Evolutionary conservation across 2,113 vertebrate species (phyloP).

Genomic region (Amblyornis subalaris): DNA sequence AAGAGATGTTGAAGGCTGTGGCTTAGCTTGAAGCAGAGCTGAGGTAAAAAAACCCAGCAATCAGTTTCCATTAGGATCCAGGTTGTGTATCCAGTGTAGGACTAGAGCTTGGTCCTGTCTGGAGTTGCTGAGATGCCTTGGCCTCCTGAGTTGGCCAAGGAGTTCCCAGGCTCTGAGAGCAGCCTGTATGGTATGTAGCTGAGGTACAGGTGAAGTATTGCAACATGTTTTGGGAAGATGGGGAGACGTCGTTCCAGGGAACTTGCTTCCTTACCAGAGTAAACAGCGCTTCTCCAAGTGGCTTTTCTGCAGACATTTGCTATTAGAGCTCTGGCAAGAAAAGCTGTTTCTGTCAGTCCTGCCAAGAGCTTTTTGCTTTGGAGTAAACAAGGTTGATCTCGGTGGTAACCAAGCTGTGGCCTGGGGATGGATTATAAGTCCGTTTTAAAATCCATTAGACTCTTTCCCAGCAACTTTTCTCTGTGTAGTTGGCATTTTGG

Average conservation of each 20-base stretch:
- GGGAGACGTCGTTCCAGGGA: constrained; percentile 36
- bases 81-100: not conserved
- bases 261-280: constrained; percentile 27
- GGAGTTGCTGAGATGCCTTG: not conserved
- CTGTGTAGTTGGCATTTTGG: not conserved
- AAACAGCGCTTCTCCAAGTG: not conserved
- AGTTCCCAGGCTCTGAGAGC: not conserved
- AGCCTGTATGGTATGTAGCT: not conserved
- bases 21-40: not conserved
- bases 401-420: not conserved
- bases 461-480: not conserved
- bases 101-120: not conserved
- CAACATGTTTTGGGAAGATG: constrained; percentile 15
- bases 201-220: constrained; percentile 13
- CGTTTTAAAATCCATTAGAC: not conserved
- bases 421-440: not conserved
- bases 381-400: constrained; percentile 41
- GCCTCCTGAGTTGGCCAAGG: not conserved
- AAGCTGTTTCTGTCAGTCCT: constrained; percentile 26
- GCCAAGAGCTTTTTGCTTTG: constrained; percentile 47
- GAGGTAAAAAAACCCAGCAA: accelerated
- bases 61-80: accelerated
- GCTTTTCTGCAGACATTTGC: constrained; percentile 23
- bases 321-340: constrained; percentile 9
- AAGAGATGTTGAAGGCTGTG: not conserved